phyloP scores from a whole-genome alignment of 2,888 invertebrate genomes.

The Archips xylosteana region DNA sequence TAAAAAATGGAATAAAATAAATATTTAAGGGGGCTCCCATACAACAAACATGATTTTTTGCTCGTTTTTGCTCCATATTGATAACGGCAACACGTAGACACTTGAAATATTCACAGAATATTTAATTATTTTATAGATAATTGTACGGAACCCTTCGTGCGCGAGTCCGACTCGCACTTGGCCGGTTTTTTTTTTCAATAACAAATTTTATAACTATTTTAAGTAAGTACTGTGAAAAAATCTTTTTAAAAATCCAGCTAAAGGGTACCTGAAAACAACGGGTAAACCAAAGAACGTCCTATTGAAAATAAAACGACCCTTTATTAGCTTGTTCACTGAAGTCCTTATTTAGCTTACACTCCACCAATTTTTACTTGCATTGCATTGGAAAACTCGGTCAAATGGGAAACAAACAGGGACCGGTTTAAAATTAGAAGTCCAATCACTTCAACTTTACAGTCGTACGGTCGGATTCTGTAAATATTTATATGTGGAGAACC shows the following conservation, averaged over 20 bases:
- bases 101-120: too few relatives aligned
- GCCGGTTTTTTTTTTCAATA: background rate
- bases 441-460: constrained; percentile 22
- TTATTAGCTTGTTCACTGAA: background rate
- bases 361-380: background rate
- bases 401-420: constrained; percentile 18
- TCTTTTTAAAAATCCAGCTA: background rate
- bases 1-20: too few relatives aligned
- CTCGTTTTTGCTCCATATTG: too few relatives aligned
- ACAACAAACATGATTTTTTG: too few relatives aligned
- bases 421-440: constrained; percentile 28
- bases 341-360: background rate
- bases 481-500: constrained; percentile 27
- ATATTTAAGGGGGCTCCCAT: too few relatives aligned
- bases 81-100: too few relatives aligned
- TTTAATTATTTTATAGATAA: too few relatives aligned
- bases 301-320: background rate
- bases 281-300: background rate
- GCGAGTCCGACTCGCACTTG: too few relatives aligned
- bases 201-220: background rate
- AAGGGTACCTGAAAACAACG: background rate
- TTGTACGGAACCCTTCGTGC: too few relatives aligned
- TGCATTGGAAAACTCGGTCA: constrained; percentile 27
- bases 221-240: background rate
- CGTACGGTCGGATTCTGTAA: constrained; percentile 24